Conservation (phyloP, 30 jellyfish, hydroid and myxozoan species). For the Turritopsis dohrnii region DNA sequence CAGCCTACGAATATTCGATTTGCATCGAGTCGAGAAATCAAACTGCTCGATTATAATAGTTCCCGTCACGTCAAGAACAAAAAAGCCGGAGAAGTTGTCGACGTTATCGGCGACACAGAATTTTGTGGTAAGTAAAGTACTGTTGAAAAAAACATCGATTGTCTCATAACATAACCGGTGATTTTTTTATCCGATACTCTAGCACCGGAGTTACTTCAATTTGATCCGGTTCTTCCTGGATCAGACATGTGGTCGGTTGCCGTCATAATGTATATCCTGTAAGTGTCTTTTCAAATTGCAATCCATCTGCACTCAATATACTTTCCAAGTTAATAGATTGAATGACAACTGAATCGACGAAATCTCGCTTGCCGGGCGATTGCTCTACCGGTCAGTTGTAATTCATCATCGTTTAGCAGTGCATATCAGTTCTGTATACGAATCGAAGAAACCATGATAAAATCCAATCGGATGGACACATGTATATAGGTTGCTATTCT, state of each 20-base stretch:
- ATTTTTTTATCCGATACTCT: neutral
- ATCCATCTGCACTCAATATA: neutral
- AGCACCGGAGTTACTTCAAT: slow-evolving; percentile 87
- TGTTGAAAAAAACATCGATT: neutral
- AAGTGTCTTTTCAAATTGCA: slow-evolving; percentile 26
- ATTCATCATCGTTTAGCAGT: too few relatives aligned
- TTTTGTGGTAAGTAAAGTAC: slow-evolving; percentile 56
- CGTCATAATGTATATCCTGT: slow-evolving; percentile 78
- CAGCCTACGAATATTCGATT: slow-evolving; percentile 94
- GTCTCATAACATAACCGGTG: neutral
- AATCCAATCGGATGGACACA: too few relatives aligned
- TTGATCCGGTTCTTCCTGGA: slow-evolving; percentile 91
- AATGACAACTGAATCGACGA: too few relatives aligned
- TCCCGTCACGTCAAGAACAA: slow-evolving; percentile 77
- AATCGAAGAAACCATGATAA: too few relatives aligned
- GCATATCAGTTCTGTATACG: too few relatives aligned
- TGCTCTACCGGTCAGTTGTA: too few relatives aligned
- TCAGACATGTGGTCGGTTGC: slow-evolving; percentile 98
- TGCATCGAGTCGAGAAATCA: slow-evolving; percentile 69
- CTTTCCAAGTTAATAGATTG: neutral
- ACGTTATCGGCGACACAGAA: slow-evolving; percentile 97
- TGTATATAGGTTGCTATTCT: too few relatives aligned
- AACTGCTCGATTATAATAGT: slow-evolving; percentile 76
- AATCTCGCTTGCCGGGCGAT: too few relatives aligned
- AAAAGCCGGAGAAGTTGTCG: slow-evolving; percentile 95